A percentile compares a stretch with the other conserved stretches of the same genome.
phyloP scores from a whole-genome alignment of 2,113 vertebrate species.

The Thunnus thynnus region DNA sequence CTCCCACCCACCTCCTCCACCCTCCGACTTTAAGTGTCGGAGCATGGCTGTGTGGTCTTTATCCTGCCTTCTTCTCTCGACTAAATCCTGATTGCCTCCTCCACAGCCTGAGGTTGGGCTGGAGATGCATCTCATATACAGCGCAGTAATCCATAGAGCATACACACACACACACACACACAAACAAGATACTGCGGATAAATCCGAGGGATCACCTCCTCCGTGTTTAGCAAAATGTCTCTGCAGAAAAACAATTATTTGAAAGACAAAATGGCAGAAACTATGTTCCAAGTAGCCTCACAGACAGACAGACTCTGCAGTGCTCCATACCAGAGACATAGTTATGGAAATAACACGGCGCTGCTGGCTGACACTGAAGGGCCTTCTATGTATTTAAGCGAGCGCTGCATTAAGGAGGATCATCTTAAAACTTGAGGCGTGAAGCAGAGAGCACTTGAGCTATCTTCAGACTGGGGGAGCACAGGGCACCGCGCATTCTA shows the following conservation, averaged over 20 bases:
- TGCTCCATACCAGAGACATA: slow-evolving; percentile 3
- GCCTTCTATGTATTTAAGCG: slow-evolving; percentile 67
- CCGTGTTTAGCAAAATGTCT: slow-evolving; percentile 61
- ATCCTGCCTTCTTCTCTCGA: slow-evolving; percentile 63
- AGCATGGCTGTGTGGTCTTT: slow-evolving; percentile 67
- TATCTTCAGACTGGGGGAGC: slow-evolving; percentile 73
- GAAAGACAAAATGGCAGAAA: slow-evolving; percentile 70
- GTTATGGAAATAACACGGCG: slow-evolving; percentile 46
- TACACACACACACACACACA: slow-evolving; percentile 40
- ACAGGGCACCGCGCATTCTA: slow-evolving; percentile 79
- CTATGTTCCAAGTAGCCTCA: slow-evolving; percentile 1
- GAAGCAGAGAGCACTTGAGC: slow-evolving; percentile 76
- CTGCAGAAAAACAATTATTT: slow-evolving; percentile 55
- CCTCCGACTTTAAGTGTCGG: slow-evolving; percentile 72
- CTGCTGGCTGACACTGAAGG: slow-evolving; percentile 47
- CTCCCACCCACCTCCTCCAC: slow-evolving; percentile 4
- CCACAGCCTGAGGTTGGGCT: slow-evolving; percentile 65
- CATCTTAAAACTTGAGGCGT: slow-evolving; percentile 78
- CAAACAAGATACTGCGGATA: slow-evolving; percentile 60
- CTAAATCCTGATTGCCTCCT: slow-evolving; percentile 80
- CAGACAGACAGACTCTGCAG: slow-evolving; percentile 30
- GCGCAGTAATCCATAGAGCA: slow-evolving; percentile 70
- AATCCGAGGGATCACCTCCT: slow-evolving; percentile 66
- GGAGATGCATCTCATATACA: slow-evolving; percentile 74
- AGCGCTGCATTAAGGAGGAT: slow-evolving; percentile 76